Evolutionary conservation across 2,113 vertebrate species (phyloP).

Genomic region (Lates calcarifer): DNA sequence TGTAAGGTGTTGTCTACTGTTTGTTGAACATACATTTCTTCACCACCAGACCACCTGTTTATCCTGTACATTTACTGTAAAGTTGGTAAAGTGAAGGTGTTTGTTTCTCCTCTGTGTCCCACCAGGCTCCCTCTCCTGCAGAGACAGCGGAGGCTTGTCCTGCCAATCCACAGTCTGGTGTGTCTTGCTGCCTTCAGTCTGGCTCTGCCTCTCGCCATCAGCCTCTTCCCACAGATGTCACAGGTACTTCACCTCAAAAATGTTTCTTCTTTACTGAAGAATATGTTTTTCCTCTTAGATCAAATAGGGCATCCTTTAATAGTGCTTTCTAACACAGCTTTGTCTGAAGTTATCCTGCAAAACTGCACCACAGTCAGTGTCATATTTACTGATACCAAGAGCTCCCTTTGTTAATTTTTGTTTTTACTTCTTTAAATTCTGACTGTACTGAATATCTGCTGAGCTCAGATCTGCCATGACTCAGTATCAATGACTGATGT

Average conservation of each 20-base stretch:
- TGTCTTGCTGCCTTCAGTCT: constrained; percentile 92
- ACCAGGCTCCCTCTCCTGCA: constrained; percentile 89
- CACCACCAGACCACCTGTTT: background rate
- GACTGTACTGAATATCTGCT: background rate
- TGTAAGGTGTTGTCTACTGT: too few relatives aligned
- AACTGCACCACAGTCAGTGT: background rate
- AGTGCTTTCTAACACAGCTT: background rate
- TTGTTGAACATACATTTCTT: background rate
- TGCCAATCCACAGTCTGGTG: constrained; percentile 93
- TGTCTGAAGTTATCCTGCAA: background rate
- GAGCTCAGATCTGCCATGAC: constrained; percentile 12
- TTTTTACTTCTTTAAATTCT: background rate
- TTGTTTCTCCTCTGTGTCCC: background rate
- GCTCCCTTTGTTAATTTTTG: background rate
- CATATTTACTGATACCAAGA: background rate
- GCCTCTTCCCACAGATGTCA: constrained; percentile 96
- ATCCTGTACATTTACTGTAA: background rate
- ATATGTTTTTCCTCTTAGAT: background rate
- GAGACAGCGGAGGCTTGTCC: constrained; percentile 84
- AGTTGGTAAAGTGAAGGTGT: background rate
- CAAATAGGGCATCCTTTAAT: background rate
- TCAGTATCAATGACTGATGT: constrained; percentile 39
- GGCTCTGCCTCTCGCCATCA: constrained; percentile 95
- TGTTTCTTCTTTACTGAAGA: background rate
- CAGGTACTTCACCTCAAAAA: constrained; percentile 83